A percentile compares a stretch with the other conserved stretches of the same genome.
These are phyloP conservation scores for Listronotus bonariensis DNA, from an alignment of 1,140 invertebrate genomes.

Conservation along the genomic window DNA sequence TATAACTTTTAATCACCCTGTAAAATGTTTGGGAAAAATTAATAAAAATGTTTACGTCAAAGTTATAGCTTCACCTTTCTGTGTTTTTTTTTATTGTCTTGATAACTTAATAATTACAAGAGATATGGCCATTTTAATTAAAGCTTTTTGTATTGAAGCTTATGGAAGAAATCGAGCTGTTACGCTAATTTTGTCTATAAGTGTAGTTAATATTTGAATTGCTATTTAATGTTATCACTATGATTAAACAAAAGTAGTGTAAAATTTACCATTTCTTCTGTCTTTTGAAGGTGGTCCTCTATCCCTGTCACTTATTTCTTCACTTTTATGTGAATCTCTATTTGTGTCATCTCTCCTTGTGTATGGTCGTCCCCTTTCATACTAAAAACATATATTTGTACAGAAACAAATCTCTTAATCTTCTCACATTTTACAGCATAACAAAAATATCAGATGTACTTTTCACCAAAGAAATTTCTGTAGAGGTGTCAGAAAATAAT, in stretches of 20 bases:
- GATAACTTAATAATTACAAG: no score
- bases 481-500: slow-evolving; percentile 37
- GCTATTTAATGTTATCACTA: neutral
- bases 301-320: slow-evolving; percentile 11
- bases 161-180: no score
- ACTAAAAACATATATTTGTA: slow-evolving; percentile 14
- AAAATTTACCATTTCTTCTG: slow-evolving; percentile 6
- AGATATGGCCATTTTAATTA: no score
- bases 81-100: no score
- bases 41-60: no score
- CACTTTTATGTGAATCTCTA: neutral
- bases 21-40: no score
- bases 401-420: neutral
- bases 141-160: no score
- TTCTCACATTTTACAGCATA: neutral
- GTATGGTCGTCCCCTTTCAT: slow-evolving; percentile 12
- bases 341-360: slow-evolving; percentile 12
- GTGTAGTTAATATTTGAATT: slow-evolving; percentile 1
- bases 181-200: no score
- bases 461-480: slow-evolving; percentile 31
- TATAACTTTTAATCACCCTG: no score
- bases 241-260: neutral
- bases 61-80: no score
- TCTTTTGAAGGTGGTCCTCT: slow-evolving; percentile 3
- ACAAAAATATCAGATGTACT: slow-evolving; percentile 7